Evolutionary conservation across 2,113 vertebrate species (phyloP).

Genomic region (Nothoprocta pentlandii): DNA sequence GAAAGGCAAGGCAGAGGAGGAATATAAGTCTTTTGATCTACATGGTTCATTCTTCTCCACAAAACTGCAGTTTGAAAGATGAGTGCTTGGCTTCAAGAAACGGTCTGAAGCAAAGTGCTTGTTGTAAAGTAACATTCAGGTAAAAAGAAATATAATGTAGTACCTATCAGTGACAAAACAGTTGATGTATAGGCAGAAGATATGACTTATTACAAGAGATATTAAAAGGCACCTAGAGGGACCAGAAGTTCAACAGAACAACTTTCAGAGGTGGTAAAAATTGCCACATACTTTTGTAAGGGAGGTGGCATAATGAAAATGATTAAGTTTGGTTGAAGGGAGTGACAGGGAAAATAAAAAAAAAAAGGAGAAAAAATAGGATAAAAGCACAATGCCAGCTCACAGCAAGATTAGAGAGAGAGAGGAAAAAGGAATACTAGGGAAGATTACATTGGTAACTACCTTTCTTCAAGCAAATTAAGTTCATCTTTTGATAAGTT

Average conservation of each 20-base stretch:
- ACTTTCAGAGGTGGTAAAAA: not conserved
- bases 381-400: not conserved
- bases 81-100: not conserved
- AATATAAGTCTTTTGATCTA: not conserved
- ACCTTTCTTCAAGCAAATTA: not conserved
- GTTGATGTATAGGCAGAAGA: fast-evolving
- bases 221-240: not conserved
- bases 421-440: not conserved
- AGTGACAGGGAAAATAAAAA: not conserved
- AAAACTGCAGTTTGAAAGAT: not conserved
- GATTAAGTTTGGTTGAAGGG: not conserved
- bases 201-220: not conserved
- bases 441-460: not conserved
- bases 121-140: not conserved
- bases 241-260: not conserved
- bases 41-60: not conserved
- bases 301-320: not conserved
- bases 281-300: not conserved
- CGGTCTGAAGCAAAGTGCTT: not conserved
- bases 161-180: not conserved
- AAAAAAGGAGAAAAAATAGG: not conserved
- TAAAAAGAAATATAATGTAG: not conserved
- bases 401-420: not conserved
- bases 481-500: not conserved
- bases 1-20: not conserved